Conservation (phyloP, 2,888 invertebrate species). For the Eucera pruinosa region DNA sequence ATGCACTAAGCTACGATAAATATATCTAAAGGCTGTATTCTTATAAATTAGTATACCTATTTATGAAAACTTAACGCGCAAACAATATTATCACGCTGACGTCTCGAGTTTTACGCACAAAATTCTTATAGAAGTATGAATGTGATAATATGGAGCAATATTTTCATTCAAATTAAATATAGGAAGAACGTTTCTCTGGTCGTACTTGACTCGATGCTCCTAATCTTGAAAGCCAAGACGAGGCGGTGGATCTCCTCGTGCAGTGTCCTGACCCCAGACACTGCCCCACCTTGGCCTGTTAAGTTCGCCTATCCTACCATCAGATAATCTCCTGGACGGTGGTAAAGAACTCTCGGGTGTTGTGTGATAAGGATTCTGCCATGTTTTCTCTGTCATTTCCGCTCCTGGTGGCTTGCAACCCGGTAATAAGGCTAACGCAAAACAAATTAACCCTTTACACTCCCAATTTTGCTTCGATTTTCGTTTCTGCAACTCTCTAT, state of each 20-base stretch:
- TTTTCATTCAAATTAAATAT: no score
- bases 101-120: no score
- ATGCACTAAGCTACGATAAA: no score
- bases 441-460: not conserved
- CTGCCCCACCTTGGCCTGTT: slow-evolving; percentile 81
- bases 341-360: slow-evolving; percentile 78
- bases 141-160: no score
- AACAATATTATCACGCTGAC: no score
- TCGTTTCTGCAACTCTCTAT: no score
- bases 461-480: no score
- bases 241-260: slow-evolving; percentile 78
- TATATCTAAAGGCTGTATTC: no score
- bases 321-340: slow-evolving; percentile 75
- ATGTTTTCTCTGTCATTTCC: slow-evolving; percentile 75
- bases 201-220: slow-evolving; percentile 80
- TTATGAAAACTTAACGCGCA: no score
- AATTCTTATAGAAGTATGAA: no score
- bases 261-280: slow-evolving; percentile 78
- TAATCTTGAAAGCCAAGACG: slow-evolving; percentile 83
- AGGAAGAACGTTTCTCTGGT: no score
- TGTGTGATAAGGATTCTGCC: slow-evolving; percentile 79
- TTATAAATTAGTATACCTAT: no score
- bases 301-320: slow-evolving; percentile 75
- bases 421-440: slow-evolving; percentile 38
- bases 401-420: slow-evolving; percentile 48